Conservation (phyloP, 2,113 vertebrate genomes). For the Hemiprocne comata region DNA sequence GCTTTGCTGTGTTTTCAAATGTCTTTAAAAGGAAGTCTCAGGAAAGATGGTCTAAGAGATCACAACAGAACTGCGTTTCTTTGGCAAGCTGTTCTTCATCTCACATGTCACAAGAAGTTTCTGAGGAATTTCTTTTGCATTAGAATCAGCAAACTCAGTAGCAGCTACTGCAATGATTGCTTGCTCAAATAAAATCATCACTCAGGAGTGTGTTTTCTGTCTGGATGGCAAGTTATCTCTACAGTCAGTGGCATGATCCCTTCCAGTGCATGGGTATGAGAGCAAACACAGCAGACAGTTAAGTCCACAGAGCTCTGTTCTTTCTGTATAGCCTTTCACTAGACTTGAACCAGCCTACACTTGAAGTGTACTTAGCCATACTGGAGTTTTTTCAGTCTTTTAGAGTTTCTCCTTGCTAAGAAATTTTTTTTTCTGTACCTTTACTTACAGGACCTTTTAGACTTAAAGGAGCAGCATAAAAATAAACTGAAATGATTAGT, state of each 20-base stretch:
- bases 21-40: neutral
- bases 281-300: neutral
- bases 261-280: rapidly evolving
- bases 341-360: neutral
- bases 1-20: neutral
- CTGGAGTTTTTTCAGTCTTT: neutral
- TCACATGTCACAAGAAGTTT: neutral
- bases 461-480: neutral
- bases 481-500: neutral
- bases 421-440: neutral
- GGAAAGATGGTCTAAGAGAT: neutral
- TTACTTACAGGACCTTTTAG: neutral
- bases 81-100: neutral
- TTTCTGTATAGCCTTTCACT: neutral
- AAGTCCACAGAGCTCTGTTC: neutral
- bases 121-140: neutral
- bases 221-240: neutral
- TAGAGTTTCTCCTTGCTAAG: neutral
- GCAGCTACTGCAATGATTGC: neutral
- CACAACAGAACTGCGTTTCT: neutral
- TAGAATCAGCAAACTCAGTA: neutral
- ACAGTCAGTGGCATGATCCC: neutral
- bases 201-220: neutral
- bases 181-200: neutral
- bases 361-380: neutral